Percentiles rank a stretch among this genome's conserved stretches.
These are phyloP conservation scores for Chionomys nivalis DNA, from an alignment of 2,113 vertebrate species.

Conservation along the genomic window DNA sequence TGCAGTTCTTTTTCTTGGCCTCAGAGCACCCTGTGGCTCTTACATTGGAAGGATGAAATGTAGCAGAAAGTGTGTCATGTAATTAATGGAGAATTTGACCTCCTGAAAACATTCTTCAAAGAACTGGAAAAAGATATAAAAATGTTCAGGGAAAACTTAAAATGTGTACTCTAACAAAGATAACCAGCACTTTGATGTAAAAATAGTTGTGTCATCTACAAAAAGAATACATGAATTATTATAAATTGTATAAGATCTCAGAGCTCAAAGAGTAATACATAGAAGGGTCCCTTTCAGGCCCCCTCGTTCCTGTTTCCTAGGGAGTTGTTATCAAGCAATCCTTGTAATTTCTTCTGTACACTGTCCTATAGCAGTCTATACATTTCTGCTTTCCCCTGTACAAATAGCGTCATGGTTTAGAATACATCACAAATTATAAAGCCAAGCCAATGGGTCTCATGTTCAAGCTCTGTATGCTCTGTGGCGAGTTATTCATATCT, in stretches of 20 bases:
- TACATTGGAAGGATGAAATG: not conserved
- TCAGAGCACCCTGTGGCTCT: not conserved
- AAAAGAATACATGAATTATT: slow-evolving; percentile 52
- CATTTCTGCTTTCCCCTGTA: not conserved
- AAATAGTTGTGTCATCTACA: slow-evolving; percentile 55
- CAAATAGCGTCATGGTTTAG: not conserved
- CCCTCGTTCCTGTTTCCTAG: not conserved
- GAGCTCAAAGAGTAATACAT: slow-evolving; percentile 25
- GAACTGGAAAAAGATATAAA: slow-evolving; percentile 39
- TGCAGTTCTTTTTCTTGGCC: not conserved
- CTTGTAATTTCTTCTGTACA: slow-evolving; percentile 41
- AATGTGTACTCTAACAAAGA: slow-evolving; percentile 43
- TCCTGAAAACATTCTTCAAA: not conserved
- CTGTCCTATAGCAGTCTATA: not conserved
- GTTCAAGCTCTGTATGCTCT: not conserved
- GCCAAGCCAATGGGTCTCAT: not conserved
- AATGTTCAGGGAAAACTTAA: slow-evolving; percentile 47
- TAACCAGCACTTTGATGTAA: slow-evolving; percentile 31
- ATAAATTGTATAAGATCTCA: slow-evolving; percentile 19
- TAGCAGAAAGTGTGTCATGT: slow-evolving; percentile 13
- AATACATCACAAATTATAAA: not conserved
- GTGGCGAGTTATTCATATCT: not conserved
- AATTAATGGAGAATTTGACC: slow-evolving; percentile 48
- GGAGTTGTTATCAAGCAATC: not conserved
- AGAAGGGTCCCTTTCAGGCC: not conserved